Percentiles rank a stretch among this genome's conserved stretches.
Evolutionary conservation across 2,797 vertebrate species (phyloP).

Genomic region (Acanthurus lineatus): DNA sequence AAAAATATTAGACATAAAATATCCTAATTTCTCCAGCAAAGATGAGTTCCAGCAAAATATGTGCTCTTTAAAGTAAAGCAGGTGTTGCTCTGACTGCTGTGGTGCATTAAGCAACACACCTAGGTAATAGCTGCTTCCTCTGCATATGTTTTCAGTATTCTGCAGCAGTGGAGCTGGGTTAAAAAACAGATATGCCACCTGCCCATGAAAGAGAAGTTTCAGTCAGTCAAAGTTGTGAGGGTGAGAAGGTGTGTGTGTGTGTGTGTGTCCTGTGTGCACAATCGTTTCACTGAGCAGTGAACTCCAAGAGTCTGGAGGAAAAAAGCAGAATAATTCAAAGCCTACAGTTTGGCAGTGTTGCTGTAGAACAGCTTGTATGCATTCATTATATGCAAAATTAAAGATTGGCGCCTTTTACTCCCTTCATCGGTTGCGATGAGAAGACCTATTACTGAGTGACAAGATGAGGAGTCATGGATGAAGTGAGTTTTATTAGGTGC

Average conservation of each 20-base stretch:
- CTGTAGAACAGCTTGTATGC: constrained; percentile 62
- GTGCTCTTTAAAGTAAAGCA: constrained; percentile 23
- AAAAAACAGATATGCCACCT: constrained; percentile 55
- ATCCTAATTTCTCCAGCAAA: not conserved
- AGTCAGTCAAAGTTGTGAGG: constrained; percentile 46
- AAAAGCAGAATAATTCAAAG: constrained; percentile 59
- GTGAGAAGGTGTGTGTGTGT: not conserved
- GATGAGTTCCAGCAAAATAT: constrained; percentile 51
- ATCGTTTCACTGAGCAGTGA: constrained; percentile 47
- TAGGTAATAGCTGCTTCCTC: constrained; percentile 60
- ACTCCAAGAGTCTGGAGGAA: constrained; percentile 33
- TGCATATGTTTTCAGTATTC: constrained; percentile 66
- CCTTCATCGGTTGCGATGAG: constrained; percentile 38
- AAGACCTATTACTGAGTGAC: constrained; percentile 15
- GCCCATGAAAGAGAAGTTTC: constrained; percentile 42
- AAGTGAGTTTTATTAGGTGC: not conserved
- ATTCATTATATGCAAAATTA: constrained; percentile 70
- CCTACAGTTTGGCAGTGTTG: constrained; percentile 41
- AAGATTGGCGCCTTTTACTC: constrained; percentile 48
- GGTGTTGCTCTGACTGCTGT: constrained; percentile 45
- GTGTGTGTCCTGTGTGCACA: constrained; percentile 34
- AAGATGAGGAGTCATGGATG: constrained; percentile 29
- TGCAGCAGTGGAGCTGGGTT: constrained; percentile 27
- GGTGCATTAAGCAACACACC: constrained; percentile 47
- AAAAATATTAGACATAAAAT: constrained; percentile 47